Base-by-base conservation (phyloP, 2,888 invertebrate genomes). In the Erebia aethiops region DNA sequence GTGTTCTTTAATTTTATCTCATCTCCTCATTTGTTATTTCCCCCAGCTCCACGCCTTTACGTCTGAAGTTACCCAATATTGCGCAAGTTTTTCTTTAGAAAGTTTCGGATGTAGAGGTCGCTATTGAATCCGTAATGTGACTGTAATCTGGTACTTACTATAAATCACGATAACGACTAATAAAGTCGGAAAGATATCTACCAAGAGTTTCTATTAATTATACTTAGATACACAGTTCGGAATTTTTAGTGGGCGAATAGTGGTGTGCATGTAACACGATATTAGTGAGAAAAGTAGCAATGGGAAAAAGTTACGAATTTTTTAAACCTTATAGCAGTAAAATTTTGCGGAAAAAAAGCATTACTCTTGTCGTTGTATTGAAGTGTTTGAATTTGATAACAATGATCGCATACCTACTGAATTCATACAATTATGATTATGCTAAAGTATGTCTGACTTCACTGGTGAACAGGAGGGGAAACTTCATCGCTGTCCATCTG, bases 91-190 rank as follows among this genome's bases (percentile, higher is more conserved):
- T 70, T 74, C 61, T 60, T 72, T 71, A 71, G 74, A 74, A 74
- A 74, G 71, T 71, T 65, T 60, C 61, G 26, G 49, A 46, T 58
- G 54, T 61, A 52, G 51, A 41, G 63, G 68, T 64, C 68, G 26
- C 58, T n/a, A 21, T 62, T 57, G 72, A 68, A 72, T 70, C 57
- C 73, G 69, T 72, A 70, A 69, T 74, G 62, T 67, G 60, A 57
- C 62, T 69, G 65, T 70, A 54, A 70, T 51, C 11, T 67, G 56
- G 49, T 18, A 56, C 69, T 70, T 43, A 46, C 67, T 52, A 74
- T 74, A 74, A 74, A 74, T 74, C 69, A 72, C 51, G 60, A 69
- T 69, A 74, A 72, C 61, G 66, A 69, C 60, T 70, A 72, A 70
- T 74, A 72, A 74, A 70, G 43, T 70, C 49, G 57, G 67, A 67